phyloP scores from a whole-genome alignment of 2,888 invertebrate species.

The Eilema griseolum region DNA sequence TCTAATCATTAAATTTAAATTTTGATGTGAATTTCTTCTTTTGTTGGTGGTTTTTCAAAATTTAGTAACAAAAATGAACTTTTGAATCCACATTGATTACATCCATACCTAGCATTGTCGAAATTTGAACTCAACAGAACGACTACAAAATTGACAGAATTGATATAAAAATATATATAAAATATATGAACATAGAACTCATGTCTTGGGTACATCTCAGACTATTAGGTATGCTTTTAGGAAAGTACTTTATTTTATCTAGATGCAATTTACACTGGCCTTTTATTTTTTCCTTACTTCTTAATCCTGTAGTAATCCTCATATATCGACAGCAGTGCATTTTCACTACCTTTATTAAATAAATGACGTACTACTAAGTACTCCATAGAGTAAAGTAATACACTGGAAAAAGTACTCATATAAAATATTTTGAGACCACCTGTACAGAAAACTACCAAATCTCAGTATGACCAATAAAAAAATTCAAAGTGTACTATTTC shows the following conservation, averaged over 20 bases:
- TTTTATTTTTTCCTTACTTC: constrained; percentile 13
- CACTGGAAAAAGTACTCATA: no score
- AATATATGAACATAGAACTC: neutral
- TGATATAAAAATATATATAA: neutral
- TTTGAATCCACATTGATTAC: no score
- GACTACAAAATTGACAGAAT: neutral
- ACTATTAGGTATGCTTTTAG: constrained; percentile 37
- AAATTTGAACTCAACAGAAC: neutral
- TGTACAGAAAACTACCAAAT: constrained; percentile 22
- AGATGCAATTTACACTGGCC: constrained; percentile 24
- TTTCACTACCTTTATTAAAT: constrained; percentile 8
- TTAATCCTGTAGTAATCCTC: constrained; percentile 23
- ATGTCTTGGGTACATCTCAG: neutral
- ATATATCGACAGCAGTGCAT: constrained; percentile 22
- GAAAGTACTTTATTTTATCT: constrained; percentile 23
- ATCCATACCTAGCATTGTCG: no score
- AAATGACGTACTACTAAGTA: neutral
- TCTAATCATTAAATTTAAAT: neutral
- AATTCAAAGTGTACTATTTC: constrained; percentile 22
- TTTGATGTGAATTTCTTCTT: neutral
- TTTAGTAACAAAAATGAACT: no score
- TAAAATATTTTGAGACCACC: neutral
- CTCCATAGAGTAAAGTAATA: no score
- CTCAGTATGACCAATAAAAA: constrained; percentile 32
- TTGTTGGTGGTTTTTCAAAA: no score